Evolutionary conservation across 2,113 vertebrate genomes (phyloP).

Genomic region (Empidonax traillii): DNA sequence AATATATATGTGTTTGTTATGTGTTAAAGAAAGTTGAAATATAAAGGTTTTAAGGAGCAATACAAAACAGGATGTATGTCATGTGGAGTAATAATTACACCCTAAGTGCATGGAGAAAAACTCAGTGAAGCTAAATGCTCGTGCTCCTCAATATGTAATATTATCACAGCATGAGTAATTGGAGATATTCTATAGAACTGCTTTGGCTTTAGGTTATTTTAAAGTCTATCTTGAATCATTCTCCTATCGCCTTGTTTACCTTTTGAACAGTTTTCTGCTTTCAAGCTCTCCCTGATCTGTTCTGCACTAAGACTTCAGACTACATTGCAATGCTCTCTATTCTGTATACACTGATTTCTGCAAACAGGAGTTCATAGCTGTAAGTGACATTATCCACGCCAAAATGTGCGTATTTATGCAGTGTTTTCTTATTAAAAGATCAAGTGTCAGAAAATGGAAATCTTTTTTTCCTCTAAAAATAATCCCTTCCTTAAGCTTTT

Average conservation of each 20-base stretch:
- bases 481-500: not conserved
- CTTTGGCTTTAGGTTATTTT: constrained; percentile 43
- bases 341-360: not conserved
- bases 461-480: not conserved
- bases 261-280: not conserved
- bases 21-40: constrained; percentile 23
- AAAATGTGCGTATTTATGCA: not conserved
- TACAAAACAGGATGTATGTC: constrained; percentile 38
- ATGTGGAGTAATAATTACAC: constrained; percentile 50
- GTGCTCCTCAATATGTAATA: not conserved
- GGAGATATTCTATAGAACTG: constrained; percentile 15
- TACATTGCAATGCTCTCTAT: not conserved
- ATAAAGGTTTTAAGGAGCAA: constrained; percentile 15
- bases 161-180: constrained; percentile 62
- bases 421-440: not conserved
- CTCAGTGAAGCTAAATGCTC: constrained; percentile 38
- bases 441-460: not conserved
- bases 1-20: constrained; percentile 17
- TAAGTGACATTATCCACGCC: not conserved
- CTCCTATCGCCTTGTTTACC: not conserved
- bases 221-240: constrained; percentile 31
- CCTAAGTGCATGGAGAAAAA: constrained; percentile 11
- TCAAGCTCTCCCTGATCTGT: not conserved
- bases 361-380: not conserved
- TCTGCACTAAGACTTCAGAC: not conserved